Evolutionary conservation across 2,113 vertebrate genomes (phyloP).

Genomic region (Scalopus aquaticus): DNA sequence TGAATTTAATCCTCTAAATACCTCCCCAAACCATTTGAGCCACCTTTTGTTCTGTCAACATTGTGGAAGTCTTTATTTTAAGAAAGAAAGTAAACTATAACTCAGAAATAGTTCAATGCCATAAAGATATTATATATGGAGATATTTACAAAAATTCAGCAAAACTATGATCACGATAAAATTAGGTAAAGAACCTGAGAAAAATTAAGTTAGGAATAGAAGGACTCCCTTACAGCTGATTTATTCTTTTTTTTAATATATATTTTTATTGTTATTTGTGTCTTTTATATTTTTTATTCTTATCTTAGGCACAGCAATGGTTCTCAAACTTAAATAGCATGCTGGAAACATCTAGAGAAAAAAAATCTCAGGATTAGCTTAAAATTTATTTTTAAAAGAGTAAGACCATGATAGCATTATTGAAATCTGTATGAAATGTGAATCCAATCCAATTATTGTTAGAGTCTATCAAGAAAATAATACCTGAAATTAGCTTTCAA

Average conservation of each 20-base stretch:
- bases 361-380: neutral
- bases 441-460: neutral
- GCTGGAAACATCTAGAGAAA: neutral
- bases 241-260: neutral
- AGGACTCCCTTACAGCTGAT: neutral
- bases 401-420: neutral
- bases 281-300: neutral
- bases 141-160: neutral
- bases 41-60: neutral
- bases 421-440: neutral
- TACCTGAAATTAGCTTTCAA: neutral
- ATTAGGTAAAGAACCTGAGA: neutral
- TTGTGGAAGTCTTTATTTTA: constrained; percentile 46
- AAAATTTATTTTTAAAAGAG: neutral
- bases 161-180: neutral
- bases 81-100: constrained; percentile 45
- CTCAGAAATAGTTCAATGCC: constrained; percentile 4
- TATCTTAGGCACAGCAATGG: neutral
- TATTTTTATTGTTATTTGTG: too few relatives aligned
- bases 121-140: neutral
- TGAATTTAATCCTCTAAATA: constrained; percentile 42
- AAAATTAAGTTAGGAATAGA: neutral
- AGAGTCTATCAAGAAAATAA: neutral
- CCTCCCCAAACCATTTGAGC: neutral
- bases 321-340: neutral